Evolutionary conservation across 2,797 vertebrate species (phyloP).

Genomic region (Microctenopoma stevenorrisi): DNA sequence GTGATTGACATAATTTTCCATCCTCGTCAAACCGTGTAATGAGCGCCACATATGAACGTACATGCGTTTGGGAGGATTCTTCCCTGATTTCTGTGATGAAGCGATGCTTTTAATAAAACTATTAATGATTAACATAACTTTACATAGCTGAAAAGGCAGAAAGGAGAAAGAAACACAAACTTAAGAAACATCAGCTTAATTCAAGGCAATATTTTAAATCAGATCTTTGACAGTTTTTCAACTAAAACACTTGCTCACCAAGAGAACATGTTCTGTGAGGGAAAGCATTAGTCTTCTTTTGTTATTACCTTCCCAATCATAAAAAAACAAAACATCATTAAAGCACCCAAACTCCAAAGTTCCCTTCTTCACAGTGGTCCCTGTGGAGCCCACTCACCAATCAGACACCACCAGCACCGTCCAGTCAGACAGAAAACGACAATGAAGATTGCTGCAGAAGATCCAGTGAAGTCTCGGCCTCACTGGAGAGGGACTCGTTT

Average conservation of each 20-base stretch:
- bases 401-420: conserved; percentile 24
- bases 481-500: conserved; percentile 55
- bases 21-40: conserved; percentile 1
- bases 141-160: background rate
- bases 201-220: background rate
- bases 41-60: background rate
- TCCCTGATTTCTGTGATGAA: conserved; percentile 7
- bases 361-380: conserved; percentile 21
- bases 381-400: conserved; percentile 29
- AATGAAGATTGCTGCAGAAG: conserved; percentile 27
- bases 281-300: background rate
- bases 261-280: background rate
- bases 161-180: conserved; percentile 2
- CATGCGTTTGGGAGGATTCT: conserved; percentile 5
- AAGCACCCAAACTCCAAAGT: conserved; percentile 3
- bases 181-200: background rate
- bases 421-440: conserved; percentile 22
- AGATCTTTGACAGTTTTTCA: background rate
- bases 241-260: background rate
- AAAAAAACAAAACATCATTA: background rate
- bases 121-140: background rate
- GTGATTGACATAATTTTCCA: background rate
- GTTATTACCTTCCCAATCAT: background rate
- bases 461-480: conserved; percentile 19
- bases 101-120: conserved; percentile 14